Conservation (phyloP, 2,888 invertebrate species). For the Adelognathus sp. region DNA sequence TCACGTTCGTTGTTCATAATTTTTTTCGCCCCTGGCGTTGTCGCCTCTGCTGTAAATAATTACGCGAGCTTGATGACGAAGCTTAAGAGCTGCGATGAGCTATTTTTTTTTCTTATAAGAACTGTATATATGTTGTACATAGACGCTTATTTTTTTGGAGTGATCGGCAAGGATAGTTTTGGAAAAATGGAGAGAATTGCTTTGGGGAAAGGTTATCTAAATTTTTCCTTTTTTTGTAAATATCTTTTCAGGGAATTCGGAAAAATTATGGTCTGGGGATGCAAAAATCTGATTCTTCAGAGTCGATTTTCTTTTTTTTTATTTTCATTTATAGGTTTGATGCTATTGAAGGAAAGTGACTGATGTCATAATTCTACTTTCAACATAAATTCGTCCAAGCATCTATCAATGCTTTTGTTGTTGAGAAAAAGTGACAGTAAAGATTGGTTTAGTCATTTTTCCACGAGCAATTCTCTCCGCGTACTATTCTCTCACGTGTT, state of each 20-base stretch:
- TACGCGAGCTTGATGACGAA: conserved; percentile 32
- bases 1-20: too few species aligned
- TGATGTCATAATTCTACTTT: too few species aligned
- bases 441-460: background rate
- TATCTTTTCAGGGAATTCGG: background rate
- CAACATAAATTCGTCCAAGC: background rate
- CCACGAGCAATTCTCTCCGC: background rate
- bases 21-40: background rate
- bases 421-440: too few species aligned
- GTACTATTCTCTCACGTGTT: background rate
- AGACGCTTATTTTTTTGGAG: background rate
- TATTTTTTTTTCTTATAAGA: background rate
- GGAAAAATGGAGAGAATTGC: background rate
- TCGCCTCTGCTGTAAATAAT: conserved; percentile 49
- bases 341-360: too few species aligned
- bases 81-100: conserved; percentile 9
- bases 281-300: background rate
- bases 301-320: too few species aligned
- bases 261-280: background rate
- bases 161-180: background rate
- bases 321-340: too few species aligned
- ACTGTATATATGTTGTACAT: background rate
- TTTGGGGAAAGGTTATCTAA: background rate
- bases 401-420: background rate
- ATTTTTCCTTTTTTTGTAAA: background rate